Evolutionary conservation across 1,140 invertebrate genomes (phyloP), one percentile per base, ranked within the genome.

Genomic region (Lepidurus couesii): DNA sequence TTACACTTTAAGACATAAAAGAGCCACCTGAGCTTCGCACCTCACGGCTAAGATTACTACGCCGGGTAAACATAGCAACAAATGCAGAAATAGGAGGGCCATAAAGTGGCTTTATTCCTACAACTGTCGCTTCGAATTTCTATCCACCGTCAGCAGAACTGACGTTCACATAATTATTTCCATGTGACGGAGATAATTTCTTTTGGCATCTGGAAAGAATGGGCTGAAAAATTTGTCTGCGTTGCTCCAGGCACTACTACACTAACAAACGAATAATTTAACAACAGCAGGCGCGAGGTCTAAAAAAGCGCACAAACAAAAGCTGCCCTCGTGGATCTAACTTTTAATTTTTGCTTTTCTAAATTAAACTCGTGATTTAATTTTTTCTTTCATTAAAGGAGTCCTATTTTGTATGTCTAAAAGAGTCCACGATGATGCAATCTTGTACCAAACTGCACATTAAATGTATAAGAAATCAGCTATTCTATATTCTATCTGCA

Each of bases 61-160:
- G 34, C 34, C 34, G 34, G 34, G 34, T 34, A 34, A 34, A 34
- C 34, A 34, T 34, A 21, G 53, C 53, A 9, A 9, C 53, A 65
- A 13, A 65, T 7, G 3, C 21, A 65, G 21, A 65, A n/a, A 65
- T 21, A 65, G n/a, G 53, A 65, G 53, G 6, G 53, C 5, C 53
- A 65, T 13, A 65, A 65, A 1, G 16, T 65, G n/a, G 5, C 53
- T 16, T 21, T 24, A 24, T 24, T 65, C 53, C 53, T 65, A 21
- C 53, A 21, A 13, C 16, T 65, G 53, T 21, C 53, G n/a, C 53
- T 65, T 65, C 53, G 53, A n/a, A 65, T 65, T 65, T 65, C 53
- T 13, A 21, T 34, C 53, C 53, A 3, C n/a, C 6, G 6, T 5
- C 16, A 65, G 4, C 16, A 21, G 21, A 65, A 13, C 53, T 65